Conservation (phyloP, 2,888 invertebrate genomes). For the Crematogaster levior region DNA sequence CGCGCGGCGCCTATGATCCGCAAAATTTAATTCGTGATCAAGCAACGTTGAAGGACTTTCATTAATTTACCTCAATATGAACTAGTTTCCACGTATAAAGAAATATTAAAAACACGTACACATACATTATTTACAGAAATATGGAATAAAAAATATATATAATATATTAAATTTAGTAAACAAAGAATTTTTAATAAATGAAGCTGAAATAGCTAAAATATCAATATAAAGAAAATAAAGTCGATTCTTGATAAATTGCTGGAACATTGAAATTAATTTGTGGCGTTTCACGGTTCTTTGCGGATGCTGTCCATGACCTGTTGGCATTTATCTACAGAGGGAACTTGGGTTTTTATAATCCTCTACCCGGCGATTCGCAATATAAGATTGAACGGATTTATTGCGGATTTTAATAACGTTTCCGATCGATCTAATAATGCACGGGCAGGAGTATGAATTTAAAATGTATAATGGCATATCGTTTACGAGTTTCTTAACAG, state of each 20-base stretch:
- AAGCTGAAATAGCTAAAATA: background rate
- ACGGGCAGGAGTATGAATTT: constrained; percentile 38
- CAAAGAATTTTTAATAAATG: background rate
- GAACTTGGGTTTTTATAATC: constrained; percentile 31
- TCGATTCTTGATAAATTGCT: background rate
- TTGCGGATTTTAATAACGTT: constrained; percentile 39
- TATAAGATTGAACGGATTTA: constrained; percentile 38
- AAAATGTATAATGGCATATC: constrained; percentile 51
- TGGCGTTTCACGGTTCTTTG: background rate
- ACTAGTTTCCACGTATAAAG: background rate
- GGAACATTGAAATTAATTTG: constrained; percentile 1
- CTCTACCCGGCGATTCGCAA: background rate
- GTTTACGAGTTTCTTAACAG: constrained; percentile 66
- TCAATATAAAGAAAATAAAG: background rate
- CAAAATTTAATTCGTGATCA: background rate
- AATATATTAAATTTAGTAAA: background rate
- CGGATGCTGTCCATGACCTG: background rate
- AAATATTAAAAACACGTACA: background rate
- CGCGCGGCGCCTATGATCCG: constrained; percentile 15
- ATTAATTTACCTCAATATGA: background rate
- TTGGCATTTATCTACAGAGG: background rate
- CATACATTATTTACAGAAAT: background rate
- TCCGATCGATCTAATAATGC: constrained; percentile 3
- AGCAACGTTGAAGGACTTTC: background rate
- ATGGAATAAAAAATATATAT: background rate